phyloP scores from a whole-genome alignment of 1,140 invertebrate genomes.

The Drosophila albomicans region DNA sequence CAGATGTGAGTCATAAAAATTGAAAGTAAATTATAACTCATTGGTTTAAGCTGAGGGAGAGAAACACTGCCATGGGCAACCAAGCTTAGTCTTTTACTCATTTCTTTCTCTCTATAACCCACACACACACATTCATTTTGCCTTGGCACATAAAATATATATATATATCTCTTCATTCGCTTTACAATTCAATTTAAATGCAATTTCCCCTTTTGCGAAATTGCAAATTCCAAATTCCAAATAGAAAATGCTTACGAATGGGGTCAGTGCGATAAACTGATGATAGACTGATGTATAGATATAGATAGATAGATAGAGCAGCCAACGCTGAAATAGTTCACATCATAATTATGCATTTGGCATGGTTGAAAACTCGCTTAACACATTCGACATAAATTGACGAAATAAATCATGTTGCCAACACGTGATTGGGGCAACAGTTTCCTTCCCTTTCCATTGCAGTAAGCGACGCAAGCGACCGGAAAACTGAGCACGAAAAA shows the following conservation, averaged over 20 bases:
- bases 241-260: slow-evolving; percentile 11
- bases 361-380: slow-evolving; percentile 66
- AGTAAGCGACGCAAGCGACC: background rate
- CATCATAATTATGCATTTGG: slow-evolving; percentile 75
- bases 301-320: background rate
- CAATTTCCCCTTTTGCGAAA: slow-evolving; percentile 78
- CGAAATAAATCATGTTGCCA: slow-evolving; percentile 81
- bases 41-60: background rate
- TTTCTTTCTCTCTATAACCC: slow-evolving; percentile 14
- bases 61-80: background rate
- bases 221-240: slow-evolving; percentile 59
- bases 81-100: background rate
- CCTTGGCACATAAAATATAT: slow-evolving; percentile 40
- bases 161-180: slow-evolving; percentile 36
- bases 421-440: slow-evolving; percentile 61
- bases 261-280: background rate
- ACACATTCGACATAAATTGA: slow-evolving; percentile 74
- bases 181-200: slow-evolving; percentile 81
- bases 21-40: slow-evolving; percentile 1
- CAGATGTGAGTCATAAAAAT: background rate
- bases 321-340: slow-evolving; percentile 13
- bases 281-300: background rate
- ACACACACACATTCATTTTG: slow-evolving; percentile 3
- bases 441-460: slow-evolving; percentile 1
- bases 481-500: slow-evolving; percentile 47